phyloP scores from a whole-genome alignment of 2,797 vertebrate genomes.

The Halcyon chelicuti region DNA sequence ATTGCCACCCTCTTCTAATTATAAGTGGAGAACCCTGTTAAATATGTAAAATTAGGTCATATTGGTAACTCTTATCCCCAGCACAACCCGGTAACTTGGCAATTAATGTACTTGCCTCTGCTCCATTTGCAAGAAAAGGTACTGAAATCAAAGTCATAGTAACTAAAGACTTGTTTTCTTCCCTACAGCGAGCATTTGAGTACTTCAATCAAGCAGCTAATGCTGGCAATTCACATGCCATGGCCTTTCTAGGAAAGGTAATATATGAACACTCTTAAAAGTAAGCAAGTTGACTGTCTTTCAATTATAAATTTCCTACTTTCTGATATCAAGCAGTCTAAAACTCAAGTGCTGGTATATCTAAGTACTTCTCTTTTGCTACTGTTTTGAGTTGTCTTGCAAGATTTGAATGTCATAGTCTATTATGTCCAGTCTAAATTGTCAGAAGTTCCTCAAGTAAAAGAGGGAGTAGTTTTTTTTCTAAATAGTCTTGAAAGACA shows the following conservation, averaged over 20 bases:
- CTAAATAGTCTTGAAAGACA: background rate
- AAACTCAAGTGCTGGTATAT: background rate
- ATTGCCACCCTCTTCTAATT: background rate
- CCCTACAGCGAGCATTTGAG: constrained; percentile 92
- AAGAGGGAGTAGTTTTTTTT: background rate
- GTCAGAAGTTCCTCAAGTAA: too few relatives aligned
- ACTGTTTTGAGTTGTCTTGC: background rate
- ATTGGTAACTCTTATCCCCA: background rate
- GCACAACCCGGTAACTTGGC: background rate
- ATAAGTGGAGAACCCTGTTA: background rate
- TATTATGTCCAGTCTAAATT: background rate
- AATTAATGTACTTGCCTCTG: background rate
- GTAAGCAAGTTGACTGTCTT: background rate
- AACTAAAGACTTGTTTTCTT: background rate
- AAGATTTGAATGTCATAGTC: background rate
- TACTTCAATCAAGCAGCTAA: constrained; percentile 98
- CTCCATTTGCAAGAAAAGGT: background rate
- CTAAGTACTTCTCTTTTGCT: background rate
- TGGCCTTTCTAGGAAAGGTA: constrained; percentile 99
- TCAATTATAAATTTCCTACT: background rate
- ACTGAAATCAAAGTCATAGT: background rate
- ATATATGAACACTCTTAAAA: background rate
- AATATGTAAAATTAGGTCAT: background rate
- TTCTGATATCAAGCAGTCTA: background rate
- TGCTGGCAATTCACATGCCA: constrained; percentile 96